Percentiles rank a stretch among this genome's conserved stretches.
Conservation (phyloP, 2,113 vertebrate species). For the Puntigrus tetrazona region DNA sequence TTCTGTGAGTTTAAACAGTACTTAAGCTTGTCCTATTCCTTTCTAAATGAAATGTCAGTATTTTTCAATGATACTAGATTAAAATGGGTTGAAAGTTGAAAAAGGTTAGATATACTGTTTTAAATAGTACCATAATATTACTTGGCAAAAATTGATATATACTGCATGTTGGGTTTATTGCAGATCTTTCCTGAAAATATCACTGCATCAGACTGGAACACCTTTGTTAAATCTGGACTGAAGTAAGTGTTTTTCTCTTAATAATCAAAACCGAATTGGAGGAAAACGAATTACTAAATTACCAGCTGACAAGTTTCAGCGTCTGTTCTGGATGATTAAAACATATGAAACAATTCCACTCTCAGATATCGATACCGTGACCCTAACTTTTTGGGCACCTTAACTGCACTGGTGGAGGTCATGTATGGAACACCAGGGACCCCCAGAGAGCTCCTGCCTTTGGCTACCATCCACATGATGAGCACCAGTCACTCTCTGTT, state of each 20-base stretch:
- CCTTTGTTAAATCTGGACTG: constrained; percentile 85
- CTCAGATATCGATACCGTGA: constrained; percentile 85
- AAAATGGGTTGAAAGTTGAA: not conserved
- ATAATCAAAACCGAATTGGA: not conserved
- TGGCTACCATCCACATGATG: constrained; percentile 85
- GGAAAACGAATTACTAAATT: not conserved
- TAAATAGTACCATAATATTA: not conserved
- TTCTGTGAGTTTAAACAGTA: not conserved
- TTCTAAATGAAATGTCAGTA: not conserved
- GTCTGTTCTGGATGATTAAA: not conserved
- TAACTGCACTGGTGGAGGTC: constrained; percentile 69
- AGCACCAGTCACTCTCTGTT: constrained; percentile 91
- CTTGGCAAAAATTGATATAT: not conserved
- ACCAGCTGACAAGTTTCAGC: not conserved
- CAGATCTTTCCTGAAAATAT: constrained; percentile 76
- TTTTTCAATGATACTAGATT: not conserved
- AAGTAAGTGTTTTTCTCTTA: constrained; percentile 68
- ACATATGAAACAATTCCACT: not conserved
- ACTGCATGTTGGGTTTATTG: not conserved
- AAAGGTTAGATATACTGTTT: not conserved
- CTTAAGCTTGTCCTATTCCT: not conserved
- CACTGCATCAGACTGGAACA: constrained; percentile 82
- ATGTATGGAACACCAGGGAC: constrained; percentile 71
- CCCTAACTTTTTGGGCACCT: constrained; percentile 74
- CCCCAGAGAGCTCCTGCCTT: constrained; percentile 69